phyloP scores from a whole-genome alignment of 2,888 invertebrate species.

The Drosophila sordidula region DNA sequence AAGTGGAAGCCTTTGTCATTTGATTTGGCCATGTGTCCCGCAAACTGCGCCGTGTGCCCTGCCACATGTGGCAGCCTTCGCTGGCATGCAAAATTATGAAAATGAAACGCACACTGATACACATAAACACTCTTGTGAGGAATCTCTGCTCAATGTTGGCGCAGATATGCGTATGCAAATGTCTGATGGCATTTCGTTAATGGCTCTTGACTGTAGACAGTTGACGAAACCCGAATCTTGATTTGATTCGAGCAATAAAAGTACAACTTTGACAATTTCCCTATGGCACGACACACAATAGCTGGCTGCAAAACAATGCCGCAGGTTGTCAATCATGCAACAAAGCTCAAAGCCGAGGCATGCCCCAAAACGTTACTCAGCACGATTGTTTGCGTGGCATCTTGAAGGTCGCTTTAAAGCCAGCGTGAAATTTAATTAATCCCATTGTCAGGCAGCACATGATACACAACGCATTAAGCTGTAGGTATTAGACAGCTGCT shows the following conservation, averaged over 20 bases:
- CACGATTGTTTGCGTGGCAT: conserved; percentile 11
- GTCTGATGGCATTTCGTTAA: conserved; percentile 48
- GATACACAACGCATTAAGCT: conserved; percentile 41
- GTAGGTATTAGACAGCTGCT: conserved; percentile 55
- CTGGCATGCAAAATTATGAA: conserved; percentile 60
- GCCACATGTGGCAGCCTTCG: conserved; percentile 36
- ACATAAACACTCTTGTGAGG: neutral
- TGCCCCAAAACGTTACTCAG: conserved; percentile 11
- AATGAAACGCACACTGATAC: conserved; percentile 33
- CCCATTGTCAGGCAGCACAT: conserved; percentile 42
- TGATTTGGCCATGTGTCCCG: conserved; percentile 29
- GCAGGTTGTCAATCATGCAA: conserved; percentile 59
- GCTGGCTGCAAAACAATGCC: conserved; percentile 33
- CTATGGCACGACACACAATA: conserved; percentile 36
- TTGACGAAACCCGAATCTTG: conserved; percentile 28
- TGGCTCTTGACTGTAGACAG: conserved; percentile 41
- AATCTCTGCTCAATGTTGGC: conserved; percentile 11
- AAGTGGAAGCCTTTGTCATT: conserved; percentile 49
- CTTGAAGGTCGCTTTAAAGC: conserved; percentile 61
- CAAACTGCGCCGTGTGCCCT: conserved; percentile 12
- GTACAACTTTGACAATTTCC: conserved; percentile 39
- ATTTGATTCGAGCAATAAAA: conserved; percentile 56
- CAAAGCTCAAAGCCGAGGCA: conserved; percentile 6
- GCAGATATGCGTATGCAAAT: conserved; percentile 56
- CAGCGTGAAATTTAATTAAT: conserved; percentile 62